Base-by-base conservation (phyloP, 2,113 vertebrate genomes). In the Microtus montanus region DNA sequence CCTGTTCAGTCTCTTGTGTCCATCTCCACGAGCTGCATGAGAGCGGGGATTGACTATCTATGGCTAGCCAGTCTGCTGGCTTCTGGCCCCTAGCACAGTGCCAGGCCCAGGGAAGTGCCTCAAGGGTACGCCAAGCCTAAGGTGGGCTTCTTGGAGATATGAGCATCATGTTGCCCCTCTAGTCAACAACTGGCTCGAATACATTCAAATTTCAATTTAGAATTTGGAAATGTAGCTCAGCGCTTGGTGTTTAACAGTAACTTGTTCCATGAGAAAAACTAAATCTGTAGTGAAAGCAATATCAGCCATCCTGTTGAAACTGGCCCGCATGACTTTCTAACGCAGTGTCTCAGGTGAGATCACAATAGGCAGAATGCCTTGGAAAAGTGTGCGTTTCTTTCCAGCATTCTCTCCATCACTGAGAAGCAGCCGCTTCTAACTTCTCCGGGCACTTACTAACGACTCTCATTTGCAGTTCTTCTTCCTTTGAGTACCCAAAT, bases 171-270 rank as follows among this genome's bases (percentile, higher is more conserved):
- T 24, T 78, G 8, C 9, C 19, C 74, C 61, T 73, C n/a, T n/a
- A 71, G 33, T 33, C 78, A 77, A 14, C 84, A 26, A 20, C 17
- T 86, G 58, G 13, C 26, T 86, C 35, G 74, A 41, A 91, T 83
- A 54, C 11, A 80, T 33, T 26, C 85, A 30, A 58, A 74, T 74
- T 93, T 92, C n/a, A 80, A 84, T 90, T 94, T 71, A 61, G 44
- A 95, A 84, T 90, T 49, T 84, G 35, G 2, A 38, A 26, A 87
- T 58, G 15, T 35, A 22, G 5, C 61, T 35, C 28, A 89, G 61
- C 38, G 58, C 33, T 17, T 66, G 44, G 7, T 70, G 66, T 44
- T 54, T 82, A 68, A 24, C 54, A 30, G n/a, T 77, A 11, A 63
- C 1, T 28, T 79, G 64, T 58, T 83, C 63, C 10, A 7, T 49